Conservation (phyloP, 2,797 vertebrate genomes). For the Syncerus caffer region DNA sequence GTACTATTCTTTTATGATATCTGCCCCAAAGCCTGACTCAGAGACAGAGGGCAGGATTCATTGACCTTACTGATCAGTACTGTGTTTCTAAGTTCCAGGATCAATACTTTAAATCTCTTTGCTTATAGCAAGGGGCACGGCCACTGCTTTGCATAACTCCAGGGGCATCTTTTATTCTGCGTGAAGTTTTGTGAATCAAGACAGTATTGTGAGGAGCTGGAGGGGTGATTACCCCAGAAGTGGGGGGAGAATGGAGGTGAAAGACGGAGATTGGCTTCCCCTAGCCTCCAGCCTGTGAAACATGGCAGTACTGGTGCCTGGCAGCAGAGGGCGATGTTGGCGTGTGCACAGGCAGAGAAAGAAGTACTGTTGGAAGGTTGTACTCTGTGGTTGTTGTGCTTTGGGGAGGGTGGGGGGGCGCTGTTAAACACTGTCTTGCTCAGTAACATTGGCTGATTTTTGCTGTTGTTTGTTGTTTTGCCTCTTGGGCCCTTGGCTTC, state of each 20-base stretch:
- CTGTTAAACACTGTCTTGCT: neutral
- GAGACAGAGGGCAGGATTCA: neutral
- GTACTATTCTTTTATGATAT: neutral
- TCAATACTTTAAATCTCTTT: slow-evolving; percentile 16
- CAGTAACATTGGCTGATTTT: neutral
- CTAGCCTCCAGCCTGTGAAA: neutral
- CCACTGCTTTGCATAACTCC: neutral
- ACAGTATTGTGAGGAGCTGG: neutral
- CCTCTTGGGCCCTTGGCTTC: neutral
- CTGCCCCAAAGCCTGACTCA: neutral
- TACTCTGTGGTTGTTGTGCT: slow-evolving; percentile 13
- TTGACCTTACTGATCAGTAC: neutral
- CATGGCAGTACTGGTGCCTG: neutral
- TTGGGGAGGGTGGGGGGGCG: neutral
- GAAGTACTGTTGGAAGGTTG: neutral
- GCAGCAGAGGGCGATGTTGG: slow-evolving; percentile 68
- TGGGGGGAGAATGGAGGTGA: neutral
- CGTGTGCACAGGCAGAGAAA: neutral
- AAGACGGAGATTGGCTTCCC: too few species aligned
- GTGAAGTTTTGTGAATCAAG: neutral
- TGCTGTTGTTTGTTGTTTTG: neutral
- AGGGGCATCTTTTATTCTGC: neutral
- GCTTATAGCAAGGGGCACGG: neutral
- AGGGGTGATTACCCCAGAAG: neutral
- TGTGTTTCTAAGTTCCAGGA: neutral